Percentiles rank a stretch among this genome's conserved stretches.
phyloP scores from a whole-genome alignment of 37 sponge, comb jelly and placozoan genomes.

The Ianthella basta region DNA sequence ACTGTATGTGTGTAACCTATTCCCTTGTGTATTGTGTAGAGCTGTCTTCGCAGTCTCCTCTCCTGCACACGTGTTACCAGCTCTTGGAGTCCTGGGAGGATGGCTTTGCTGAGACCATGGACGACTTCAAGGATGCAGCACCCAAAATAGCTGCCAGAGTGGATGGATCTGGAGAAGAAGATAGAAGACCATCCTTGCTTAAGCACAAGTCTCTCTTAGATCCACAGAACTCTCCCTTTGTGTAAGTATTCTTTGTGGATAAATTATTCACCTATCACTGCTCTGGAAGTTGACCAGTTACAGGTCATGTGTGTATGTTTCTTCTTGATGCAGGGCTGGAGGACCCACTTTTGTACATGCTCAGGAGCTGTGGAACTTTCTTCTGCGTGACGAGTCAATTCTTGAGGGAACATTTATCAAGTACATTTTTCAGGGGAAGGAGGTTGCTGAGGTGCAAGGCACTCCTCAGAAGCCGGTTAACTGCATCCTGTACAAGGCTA shows the following conservation, averaged over 20 bases:
- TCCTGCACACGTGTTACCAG: slow-evolving; percentile 62
- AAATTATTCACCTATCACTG: neutral
- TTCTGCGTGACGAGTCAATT: slow-evolving; percentile 58
- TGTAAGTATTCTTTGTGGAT: slow-evolving; percentile 22
- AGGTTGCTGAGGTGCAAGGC: neutral
- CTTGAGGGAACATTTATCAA: slow-evolving; percentile 69
- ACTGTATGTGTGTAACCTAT: too few species aligned
- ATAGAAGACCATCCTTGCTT: slow-evolving; percentile 54
- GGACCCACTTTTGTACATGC: neutral
- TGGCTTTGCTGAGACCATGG: slow-evolving; percentile 49
- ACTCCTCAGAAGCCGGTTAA: slow-evolving; percentile 32
- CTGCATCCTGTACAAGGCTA: slow-evolving; percentile 52
- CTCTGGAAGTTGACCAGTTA: too few species aligned
- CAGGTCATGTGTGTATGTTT: neutral
- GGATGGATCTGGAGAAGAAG: neutral
- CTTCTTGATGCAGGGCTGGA: neutral
- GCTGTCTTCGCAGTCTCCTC: slow-evolving; percentile 69
- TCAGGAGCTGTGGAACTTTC: slow-evolving; percentile 67
- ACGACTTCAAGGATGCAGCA: slow-evolving; percentile 49
- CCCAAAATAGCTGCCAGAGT: slow-evolving; percentile 37
- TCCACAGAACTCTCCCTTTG: slow-evolving; percentile 80
- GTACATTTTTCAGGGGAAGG: slow-evolving; percentile 64
- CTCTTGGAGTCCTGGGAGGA: slow-evolving; percentile 82
- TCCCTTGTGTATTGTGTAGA: slow-evolving; percentile 41
- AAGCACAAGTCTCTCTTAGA: slow-evolving; percentile 84